Evolutionary conservation across 2,113 vertebrate species (phyloP).

Genomic region (Daboia siamensis): DNA sequence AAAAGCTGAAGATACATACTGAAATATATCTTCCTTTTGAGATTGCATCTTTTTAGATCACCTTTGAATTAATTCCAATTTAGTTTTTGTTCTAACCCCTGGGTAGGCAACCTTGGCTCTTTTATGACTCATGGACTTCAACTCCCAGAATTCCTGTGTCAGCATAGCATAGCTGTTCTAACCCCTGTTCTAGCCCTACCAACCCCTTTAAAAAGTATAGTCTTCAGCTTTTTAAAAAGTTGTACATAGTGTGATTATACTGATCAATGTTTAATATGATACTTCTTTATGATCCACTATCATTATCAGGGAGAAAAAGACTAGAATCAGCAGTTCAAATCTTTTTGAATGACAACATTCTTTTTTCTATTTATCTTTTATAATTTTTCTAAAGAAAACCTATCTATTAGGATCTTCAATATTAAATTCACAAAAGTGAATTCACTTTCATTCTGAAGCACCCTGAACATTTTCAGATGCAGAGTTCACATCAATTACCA

Average conservation of each 20-base stretch:
- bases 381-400: background rate
- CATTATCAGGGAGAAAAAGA: background rate
- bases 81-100: background rate
- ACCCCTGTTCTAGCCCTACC: background rate
- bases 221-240: background rate
- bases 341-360: background rate
- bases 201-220: background rate
- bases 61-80: background rate
- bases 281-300: background rate
- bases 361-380: background rate
- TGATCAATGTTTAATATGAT: background rate
- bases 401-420: background rate
- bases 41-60: background rate
- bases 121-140: too few species aligned
- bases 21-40: background rate
- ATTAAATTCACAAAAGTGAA: background rate
- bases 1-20: background rate
- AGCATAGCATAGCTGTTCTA: too few species aligned
- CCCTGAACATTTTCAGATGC: background rate
- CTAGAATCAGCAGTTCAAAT: background rate
- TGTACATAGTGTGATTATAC: background rate
- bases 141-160: too few species aligned
- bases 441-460: background rate
- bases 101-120: too few species aligned
- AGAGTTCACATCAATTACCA: background rate